Conservation (phyloP, 2,888 invertebrate species). For the Maniola hyperantus region DNA sequence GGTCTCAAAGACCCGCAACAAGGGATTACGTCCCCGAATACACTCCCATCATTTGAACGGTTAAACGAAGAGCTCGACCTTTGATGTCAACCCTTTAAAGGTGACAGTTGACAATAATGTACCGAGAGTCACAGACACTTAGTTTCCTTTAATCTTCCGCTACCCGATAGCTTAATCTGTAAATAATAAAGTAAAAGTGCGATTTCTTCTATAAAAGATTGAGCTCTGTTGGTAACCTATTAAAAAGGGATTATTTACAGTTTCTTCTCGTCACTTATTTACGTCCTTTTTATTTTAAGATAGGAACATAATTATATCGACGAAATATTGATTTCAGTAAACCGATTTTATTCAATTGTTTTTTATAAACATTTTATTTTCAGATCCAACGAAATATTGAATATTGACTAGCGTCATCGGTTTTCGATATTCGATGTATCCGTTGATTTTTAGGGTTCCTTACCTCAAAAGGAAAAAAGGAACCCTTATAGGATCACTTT, state of each 20-base stretch:
- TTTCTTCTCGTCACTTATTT: not conserved
- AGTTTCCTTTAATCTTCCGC: conserved; percentile 49
- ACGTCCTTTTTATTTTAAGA: not conserved
- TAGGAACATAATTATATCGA: no score
- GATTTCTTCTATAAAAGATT: conserved; percentile 25
- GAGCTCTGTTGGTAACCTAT: conserved; percentile 13
- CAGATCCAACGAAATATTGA: no score
- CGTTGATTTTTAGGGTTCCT: no score
- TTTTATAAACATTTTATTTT: not conserved
- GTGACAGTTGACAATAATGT: conserved; percentile 58
- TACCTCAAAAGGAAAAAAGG: no score
- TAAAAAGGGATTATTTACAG: conserved; percentile 22
- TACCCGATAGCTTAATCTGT: conserved; percentile 49
- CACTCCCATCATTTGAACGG: conserved; percentile 55
- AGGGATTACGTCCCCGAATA: conserved; percentile 45
- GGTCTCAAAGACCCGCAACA: conserved; percentile 47
- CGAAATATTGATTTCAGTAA: not conserved
- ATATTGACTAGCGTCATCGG: no score
- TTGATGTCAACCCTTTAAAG: conserved; percentile 52
- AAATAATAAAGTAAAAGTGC: conserved; percentile 38
- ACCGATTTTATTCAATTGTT: not conserved
- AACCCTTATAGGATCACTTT: no score
- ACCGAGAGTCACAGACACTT: conserved; percentile 42
- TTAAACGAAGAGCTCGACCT: conserved; percentile 64
- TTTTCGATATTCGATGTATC: no score